phyloP scores from a whole-genome alignment of 2,113 vertebrate species.

The Ailurus styani region DNA sequence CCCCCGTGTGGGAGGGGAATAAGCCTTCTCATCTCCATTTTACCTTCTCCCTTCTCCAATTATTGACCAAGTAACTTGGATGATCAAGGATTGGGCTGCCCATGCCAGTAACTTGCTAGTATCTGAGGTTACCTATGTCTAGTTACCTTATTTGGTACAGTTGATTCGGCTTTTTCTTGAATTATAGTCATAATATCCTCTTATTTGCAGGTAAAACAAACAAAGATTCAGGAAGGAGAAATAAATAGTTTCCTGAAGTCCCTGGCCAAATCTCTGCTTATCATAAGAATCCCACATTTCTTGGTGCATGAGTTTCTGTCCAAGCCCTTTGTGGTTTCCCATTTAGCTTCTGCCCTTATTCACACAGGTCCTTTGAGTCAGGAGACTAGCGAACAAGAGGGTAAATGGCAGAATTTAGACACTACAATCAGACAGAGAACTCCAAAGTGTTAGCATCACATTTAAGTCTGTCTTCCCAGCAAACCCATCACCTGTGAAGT shows the following conservation, averaged over 20 bases:
- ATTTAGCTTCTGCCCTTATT: background rate
- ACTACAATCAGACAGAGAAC: background rate
- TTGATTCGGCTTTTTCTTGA: background rate
- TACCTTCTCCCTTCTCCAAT: background rate
- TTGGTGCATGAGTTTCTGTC: background rate
- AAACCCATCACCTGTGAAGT: constrained; percentile 34
- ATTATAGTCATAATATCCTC: background rate
- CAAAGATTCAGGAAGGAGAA: background rate
- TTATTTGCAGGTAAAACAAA: background rate
- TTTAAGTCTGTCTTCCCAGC: background rate
- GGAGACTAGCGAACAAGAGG: background rate
- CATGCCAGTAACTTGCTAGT: background rate
- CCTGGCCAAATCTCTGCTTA: background rate
- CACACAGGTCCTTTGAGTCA: background rate
- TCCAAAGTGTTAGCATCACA: background rate
- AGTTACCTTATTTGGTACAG: background rate
- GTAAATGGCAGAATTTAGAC: background rate
- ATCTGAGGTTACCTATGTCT: background rate
- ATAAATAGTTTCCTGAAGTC: background rate
- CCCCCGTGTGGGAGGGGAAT: background rate
- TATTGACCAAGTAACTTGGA: background rate
- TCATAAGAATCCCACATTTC: background rate
- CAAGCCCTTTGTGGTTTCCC: background rate
- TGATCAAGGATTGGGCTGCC: background rate
- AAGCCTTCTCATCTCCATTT: background rate